phyloP scores from a whole-genome alignment of 2,797 vertebrate species.

The Myotis planiceps region DNA sequence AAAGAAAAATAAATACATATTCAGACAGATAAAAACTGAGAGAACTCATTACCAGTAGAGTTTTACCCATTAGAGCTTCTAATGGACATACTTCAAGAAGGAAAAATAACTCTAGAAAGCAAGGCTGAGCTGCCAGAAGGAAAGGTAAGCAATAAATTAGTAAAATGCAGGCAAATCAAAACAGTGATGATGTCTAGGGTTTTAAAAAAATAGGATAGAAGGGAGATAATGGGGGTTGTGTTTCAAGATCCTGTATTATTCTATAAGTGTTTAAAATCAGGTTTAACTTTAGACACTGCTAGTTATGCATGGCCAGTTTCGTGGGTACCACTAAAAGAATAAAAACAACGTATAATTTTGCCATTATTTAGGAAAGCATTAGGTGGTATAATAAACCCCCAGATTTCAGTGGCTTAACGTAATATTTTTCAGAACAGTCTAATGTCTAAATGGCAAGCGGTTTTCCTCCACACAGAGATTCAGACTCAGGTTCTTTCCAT shows the following conservation, averaged over 20 bases:
- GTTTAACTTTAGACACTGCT: background rate
- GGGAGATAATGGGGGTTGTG: background rate
- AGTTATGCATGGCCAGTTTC: background rate
- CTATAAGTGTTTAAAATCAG: background rate
- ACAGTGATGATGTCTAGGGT: background rate
- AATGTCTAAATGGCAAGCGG: background rate
- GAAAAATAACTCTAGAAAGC: background rate
- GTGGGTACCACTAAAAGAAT: background rate
- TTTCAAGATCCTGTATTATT: background rate
- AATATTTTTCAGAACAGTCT: background rate
- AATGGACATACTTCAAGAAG: background rate
- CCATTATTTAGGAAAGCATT: background rate
- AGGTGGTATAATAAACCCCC: background rate
- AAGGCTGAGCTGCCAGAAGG: background rate
- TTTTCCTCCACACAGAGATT: background rate
- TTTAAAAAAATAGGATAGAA: background rate
- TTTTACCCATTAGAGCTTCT: background rate
- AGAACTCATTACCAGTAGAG: background rate
- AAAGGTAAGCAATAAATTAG: background rate
- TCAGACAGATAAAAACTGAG: background rate
- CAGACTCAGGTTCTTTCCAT: background rate
- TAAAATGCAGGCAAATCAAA: slow-evolving; percentile 17
- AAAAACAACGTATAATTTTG: background rate
- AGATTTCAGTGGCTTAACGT: background rate
- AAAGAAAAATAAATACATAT: background rate